Percentiles rank a stretch among this genome's conserved stretches.
Evolutionary conservation across 2,888 invertebrate species (phyloP).

Genomic region (Eristalinus aeneus): DNA sequence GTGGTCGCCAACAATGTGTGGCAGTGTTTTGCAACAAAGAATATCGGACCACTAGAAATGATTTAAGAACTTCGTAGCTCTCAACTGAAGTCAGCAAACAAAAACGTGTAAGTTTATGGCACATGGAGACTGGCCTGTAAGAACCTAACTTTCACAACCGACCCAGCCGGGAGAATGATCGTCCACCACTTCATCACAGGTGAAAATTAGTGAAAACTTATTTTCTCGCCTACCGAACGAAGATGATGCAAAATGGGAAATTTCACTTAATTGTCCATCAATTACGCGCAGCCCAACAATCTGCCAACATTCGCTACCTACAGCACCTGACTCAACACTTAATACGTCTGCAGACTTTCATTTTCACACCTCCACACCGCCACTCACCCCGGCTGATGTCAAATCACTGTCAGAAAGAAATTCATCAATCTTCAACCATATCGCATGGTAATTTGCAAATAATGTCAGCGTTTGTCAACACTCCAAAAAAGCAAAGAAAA

Average conservation of each 20-base stretch:
- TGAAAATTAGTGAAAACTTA: not conserved
- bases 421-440: slow-evolving; percentile 12
- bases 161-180: no score
- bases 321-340: not conserved
- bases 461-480: not conserved
- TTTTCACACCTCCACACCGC: slow-evolving; percentile 23
- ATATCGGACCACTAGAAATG: no score
- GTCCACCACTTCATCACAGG: not conserved
- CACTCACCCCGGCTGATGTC: not conserved
- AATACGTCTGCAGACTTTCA: slow-evolving; percentile 25
- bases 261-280: not conserved
- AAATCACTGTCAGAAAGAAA: slow-evolving; percentile 22
- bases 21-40: no score
- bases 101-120: no score
- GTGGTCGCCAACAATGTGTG: no score
- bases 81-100: no score
- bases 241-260: not conserved
- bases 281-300: not conserved
- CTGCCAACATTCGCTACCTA: not conserved
- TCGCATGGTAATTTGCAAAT: not conserved
- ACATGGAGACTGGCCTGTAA: no score
- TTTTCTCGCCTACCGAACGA: not conserved
- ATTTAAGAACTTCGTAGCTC: no score
- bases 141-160: no score
- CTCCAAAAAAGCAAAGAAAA: not conserved